Base-by-base conservation (phyloP, 1,140 invertebrate genomes). In the Drosophila truncata region DNA sequence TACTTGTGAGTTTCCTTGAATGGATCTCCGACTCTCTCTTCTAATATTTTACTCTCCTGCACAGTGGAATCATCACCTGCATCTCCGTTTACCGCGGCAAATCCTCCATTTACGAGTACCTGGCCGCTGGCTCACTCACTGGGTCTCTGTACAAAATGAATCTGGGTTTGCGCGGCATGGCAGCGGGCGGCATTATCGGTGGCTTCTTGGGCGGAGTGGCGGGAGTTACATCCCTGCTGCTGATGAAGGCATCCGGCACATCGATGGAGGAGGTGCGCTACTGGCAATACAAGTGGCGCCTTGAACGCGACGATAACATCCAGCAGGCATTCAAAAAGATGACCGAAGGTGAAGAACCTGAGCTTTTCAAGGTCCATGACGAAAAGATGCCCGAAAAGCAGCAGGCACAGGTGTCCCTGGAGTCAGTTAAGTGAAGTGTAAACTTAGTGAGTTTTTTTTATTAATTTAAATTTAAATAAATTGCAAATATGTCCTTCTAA, bases 41-140 rank as follows among this genome's bases (percentile, higher is more conserved):
- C 3, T 37, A 60, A 66, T 31, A 18, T 57, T 23, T 5, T 20
- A 52, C 29, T 27, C 39, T 64, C 93, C 94, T 13, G 11, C 1
- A 66, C 80, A 96, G 96, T 80, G 91, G 94, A 46, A 86, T 95
- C 59, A 93, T 94, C 13, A 95, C 95, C 20, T 84, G 92, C n/a
- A 92, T 96, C 20, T 94, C 95, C 11, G 94, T 95, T 2, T 97
- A 96, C 82, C 91, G 95, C 65, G 95, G 94, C 23, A 95, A 96
- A 79, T 94, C 94, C 39, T 94, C 95, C 2, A 73, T 96, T 20
- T 64, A 95, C 14, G 95, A 97, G 82, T 96, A 96, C 93, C 77
- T 95, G 2, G 81, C 91, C 18, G 96, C 94, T 4, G 96, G 96
- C 27, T 91, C 93, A 0, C 8, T 95, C 4, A 94, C 95, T 1